Base-by-base conservation (phyloP, 2,113 vertebrate species). In the human (Homo sapiens) region DNA sequence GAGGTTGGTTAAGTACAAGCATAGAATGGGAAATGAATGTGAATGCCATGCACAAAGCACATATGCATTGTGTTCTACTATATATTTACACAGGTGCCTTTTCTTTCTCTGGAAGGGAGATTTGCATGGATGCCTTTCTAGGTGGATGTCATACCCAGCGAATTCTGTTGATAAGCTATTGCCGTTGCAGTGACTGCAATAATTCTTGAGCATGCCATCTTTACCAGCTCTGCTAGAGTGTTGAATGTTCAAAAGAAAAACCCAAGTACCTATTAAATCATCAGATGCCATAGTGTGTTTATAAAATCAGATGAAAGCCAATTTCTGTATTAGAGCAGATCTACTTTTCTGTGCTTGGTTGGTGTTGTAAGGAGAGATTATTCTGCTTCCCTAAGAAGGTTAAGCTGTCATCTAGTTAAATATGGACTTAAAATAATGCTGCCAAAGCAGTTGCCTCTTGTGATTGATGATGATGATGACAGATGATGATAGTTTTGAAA, bases 371-470 rank as follows among this genome's bases (percentile, higher is more conserved):
- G 89, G 89, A 84, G 68, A 97, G 97, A 95, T 97, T 43, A 81
- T 91, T 0, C 2, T 96, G 96, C 91, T 97, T 87, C 94, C 96
- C 96, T 95, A 66, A 96, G 98, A 98, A 97, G 97, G 98, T 96
- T 97, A 98, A 97, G 81, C 97, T 96, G 93, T 97, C 84, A 92
- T 93, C 94, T 88, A 35, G 95, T 97, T 98, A 97, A 98, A 98
- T 92, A 93, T 5, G 97, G 81, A 95, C 92, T 90, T 96, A 88
- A 96, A 97, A 93, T 16, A 75, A 97, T 66, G 66, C 93, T 87
- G 89, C 84, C 94, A 45, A 90, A 97, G 93, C 80, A 68, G 12
- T 93, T 91, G 94, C 79, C 86, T 79, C 86, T 45, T 0, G 38
- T 97, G 97, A 98, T 96, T 95, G 98, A 97, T 97, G 97, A 97